A percentile compares a stretch with the other conserved stretches of the same genome.
Conservation (phyloP, 2,888 invertebrate species). For the Luperina testacea region DNA sequence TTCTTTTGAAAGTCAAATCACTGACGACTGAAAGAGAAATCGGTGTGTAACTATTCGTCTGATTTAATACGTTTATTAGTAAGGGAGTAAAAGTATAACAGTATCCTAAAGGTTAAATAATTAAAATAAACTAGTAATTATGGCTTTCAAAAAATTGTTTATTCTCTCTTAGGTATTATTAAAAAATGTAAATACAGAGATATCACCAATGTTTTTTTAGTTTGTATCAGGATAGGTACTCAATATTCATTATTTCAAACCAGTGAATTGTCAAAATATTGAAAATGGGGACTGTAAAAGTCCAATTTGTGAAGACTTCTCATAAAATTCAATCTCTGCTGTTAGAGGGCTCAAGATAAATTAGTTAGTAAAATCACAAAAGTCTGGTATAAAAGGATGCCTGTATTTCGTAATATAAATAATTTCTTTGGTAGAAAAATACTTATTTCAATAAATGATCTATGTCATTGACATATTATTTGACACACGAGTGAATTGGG, state of each 20-base stretch:
- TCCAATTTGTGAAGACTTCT: constrained; percentile 52
- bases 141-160: not conserved
- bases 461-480: not conserved
- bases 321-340: constrained; percentile 11
- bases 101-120: not conserved
- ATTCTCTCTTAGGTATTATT: not conserved
- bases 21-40: no score
- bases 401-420: not conserved
- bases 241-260: constrained; percentile 60
- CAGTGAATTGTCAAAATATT: constrained; percentile 69
- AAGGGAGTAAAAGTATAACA: no score
- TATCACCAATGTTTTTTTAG: constrained; percentile 16
- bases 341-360: constrained; percentile 41
- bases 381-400: not conserved
- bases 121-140: not conserved
- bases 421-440: not conserved
- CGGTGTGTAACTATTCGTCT: no score
- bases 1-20: no score
- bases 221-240: constrained; percentile 43
- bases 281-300: constrained; percentile 43
- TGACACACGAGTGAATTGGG: not conserved
- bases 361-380: constrained; percentile 39
- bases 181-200: not conserved
- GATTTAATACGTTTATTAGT: no score
- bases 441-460: not conserved